Evolutionary conservation across 2,797 vertebrate genomes (phyloP).

Genomic region (Lophura swinhoii): DNA sequence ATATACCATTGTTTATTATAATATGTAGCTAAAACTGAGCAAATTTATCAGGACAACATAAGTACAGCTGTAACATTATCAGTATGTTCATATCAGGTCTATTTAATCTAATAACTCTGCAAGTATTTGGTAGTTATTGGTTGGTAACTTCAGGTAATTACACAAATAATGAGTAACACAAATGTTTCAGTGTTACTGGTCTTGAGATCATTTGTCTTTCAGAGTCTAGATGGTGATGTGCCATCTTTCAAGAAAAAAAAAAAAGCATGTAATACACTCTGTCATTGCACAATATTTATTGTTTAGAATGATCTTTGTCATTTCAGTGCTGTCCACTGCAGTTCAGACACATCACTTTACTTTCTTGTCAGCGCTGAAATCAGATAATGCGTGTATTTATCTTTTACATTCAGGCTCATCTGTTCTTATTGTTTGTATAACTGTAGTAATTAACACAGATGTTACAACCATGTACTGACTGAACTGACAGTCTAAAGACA

Average conservation of each 20-base stretch:
- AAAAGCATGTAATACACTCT: not conserved
- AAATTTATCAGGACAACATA: not conserved
- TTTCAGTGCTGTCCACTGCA: not conserved
- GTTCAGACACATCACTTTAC: not conserved
- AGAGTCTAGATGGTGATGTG: not conserved
- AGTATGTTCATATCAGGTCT: not conserved
- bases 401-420: not conserved
- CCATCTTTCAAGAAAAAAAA: not conserved
- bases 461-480: not conserved
- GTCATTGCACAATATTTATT: not conserved
- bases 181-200: constrained; percentile 44
- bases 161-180: not conserved
- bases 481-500: not conserved
- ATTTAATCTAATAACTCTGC: not conserved
- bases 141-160: constrained; percentile 1
- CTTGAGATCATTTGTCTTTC: not conserved
- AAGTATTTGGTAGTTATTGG: not conserved
- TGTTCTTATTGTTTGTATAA: not conserved
- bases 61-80: not conserved
- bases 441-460: not conserved
- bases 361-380: constrained; percentile 18
- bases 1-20: not conserved
- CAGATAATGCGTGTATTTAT: not conserved
- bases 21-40: not conserved
- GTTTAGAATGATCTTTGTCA: not conserved